Base-by-base conservation (phyloP, 2,797 vertebrate genomes). In the Squalus acanthias region DNA sequence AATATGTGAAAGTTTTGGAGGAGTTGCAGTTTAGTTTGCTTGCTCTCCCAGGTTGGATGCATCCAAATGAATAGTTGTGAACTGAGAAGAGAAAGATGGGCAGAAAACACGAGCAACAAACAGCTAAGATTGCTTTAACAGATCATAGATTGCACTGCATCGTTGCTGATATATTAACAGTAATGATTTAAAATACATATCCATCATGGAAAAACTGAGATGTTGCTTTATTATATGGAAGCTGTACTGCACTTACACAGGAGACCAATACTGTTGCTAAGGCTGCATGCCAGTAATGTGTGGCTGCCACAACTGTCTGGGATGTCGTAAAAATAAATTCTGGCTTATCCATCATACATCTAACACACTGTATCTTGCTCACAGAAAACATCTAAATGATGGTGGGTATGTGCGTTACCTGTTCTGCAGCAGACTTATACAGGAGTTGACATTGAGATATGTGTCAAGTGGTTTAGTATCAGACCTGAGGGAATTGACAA, bases 271-370 rank as follows among this genome's bases (percentile, higher is more conserved):
- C 39, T 7, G 29, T 91, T 63, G 33, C 60, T 69, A 10, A 67
- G 65, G 20, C 46, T 69, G 39, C 20, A 46, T 29, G 65, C 91
- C 91, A 93, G 46, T 93, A 69, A 93, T 33, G 33, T 93, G n/a
- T 93, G 89, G 88, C 57, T 92, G 89, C 60, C 65, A 9, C 91
- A 93, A 93, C 65, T 93, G 91, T 50, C 82, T 85, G 46, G 82
- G 82, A 50, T 85, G 46, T 50, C 6, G 8, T 50, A 93, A 93
- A 93, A 46, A 69, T 69, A 69, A 67, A 93, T 4, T 69, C 22
- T 24, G 63, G 39, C 22, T 46, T 20, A 93, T 39, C 91, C 5
- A n/a, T 33, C 74, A 79, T 79, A 33, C 29, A 82, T 39, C 17
- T 46, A 69, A 69, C 63, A 69, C 65, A 93, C 65, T 85, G 82